Evolutionary conservation across 1,140 invertebrate genomes (phyloP).

Genomic region (Euura saliciscinereae): DNA sequence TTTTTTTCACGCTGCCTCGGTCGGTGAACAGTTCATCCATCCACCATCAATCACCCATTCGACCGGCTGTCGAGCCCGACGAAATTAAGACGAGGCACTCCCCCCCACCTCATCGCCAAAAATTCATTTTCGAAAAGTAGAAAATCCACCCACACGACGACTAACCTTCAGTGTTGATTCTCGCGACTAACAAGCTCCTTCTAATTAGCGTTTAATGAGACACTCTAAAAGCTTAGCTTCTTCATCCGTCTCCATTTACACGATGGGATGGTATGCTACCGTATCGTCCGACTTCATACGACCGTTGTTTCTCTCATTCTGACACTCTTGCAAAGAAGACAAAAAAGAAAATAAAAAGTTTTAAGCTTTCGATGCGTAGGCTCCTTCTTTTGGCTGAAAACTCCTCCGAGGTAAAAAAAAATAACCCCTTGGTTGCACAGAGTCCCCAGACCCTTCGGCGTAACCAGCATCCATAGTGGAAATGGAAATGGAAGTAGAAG

Average conservation of each 20-base stretch:
- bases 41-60: not conserved
- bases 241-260: not conserved
- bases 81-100: not conserved
- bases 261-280: not conserved
- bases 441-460: not conserved
- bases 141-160: conserved; percentile 2
- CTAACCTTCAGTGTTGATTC: conserved; percentile 18
- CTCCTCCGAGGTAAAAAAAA: no score
- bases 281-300: no score
- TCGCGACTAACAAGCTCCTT: conserved; percentile 29
- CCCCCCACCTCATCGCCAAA: not conserved
- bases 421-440: no score
- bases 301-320: no score
- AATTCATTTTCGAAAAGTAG: not conserved
- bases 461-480: not conserved
- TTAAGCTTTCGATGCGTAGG: no score
- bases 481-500: conserved; percentile 4
- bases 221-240: conserved; percentile 24
- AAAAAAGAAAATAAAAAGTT: no score
- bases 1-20: no score
- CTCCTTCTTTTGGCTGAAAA: no score
- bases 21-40: not conserved
- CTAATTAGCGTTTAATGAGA: conserved; percentile 34
- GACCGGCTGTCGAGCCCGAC: not conserved
- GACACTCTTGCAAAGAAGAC: no score